phyloP scores from a whole-genome alignment of 2,797 vertebrate genomes.

The Notamacropus eugenii region DNA sequence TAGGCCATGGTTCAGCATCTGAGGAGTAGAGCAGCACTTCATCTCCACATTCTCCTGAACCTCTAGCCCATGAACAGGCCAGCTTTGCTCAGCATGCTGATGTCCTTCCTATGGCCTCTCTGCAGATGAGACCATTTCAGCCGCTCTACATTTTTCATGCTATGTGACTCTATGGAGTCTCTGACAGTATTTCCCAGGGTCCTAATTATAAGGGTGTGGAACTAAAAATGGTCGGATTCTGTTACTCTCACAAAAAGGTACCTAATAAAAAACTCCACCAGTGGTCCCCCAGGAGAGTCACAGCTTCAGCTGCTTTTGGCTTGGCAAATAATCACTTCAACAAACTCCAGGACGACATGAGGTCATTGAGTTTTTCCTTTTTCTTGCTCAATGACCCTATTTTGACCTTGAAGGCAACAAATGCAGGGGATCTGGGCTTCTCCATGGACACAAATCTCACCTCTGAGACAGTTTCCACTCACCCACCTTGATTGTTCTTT shows the following conservation, averaged over 20 bases:
- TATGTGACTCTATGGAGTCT: not conserved
- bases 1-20: not conserved
- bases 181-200: slow-evolving; percentile 10
- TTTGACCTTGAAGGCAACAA: not conserved
- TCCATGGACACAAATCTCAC: not conserved
- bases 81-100: not conserved
- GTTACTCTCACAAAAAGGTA: not conserved
- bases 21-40: not conserved
- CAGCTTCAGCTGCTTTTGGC: not conserved
- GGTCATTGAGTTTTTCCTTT: not conserved
- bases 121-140: not conserved
- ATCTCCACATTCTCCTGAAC: not conserved
- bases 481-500: not conserved
- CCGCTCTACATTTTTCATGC: not conserved
- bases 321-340: not conserved
- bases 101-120: not conserved
- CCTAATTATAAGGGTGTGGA: not conserved
- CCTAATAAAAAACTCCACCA: not conserved
- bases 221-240: slow-evolving; percentile 2
- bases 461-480: not conserved
- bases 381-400: not conserved
- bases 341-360: not conserved
- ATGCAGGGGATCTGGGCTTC: not conserved
- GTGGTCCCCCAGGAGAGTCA: not conserved
- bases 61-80: not conserved